Conservation (phyloP, 92 coral and sea anemone genomes). For the Heteractis magnifica region DNA sequence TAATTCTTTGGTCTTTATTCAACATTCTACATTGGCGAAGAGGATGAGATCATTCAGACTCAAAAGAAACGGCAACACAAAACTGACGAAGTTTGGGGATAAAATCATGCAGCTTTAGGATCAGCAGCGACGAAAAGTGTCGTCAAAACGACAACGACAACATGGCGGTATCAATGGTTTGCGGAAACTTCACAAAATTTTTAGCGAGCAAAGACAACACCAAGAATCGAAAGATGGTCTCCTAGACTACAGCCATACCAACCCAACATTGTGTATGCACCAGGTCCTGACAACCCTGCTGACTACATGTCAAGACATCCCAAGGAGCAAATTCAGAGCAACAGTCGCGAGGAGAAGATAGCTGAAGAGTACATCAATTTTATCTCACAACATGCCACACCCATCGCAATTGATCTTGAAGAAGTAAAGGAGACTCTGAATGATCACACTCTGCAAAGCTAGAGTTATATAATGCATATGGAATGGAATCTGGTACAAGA, state of each 20-base stretch:
- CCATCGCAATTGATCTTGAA: constrained; percentile 26
- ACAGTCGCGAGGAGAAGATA: neutral
- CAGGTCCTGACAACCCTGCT: constrained; percentile 39
- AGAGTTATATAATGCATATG: constrained; percentile 8
- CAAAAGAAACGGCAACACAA: too few relatives aligned
- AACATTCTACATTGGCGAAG: too few relatives aligned
- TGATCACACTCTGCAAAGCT: constrained; percentile 24
- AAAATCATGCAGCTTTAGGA: too few relatives aligned
- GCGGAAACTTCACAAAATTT: too few relatives aligned
- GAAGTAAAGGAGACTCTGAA: constrained; percentile 24
- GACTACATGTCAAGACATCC: constrained; percentile 14
- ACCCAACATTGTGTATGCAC: constrained; percentile 4
- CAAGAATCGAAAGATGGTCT: constrained; percentile 45
- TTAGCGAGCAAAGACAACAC: constrained; percentile 26
- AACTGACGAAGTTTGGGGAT: too few relatives aligned
- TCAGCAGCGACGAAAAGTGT: too few relatives aligned
- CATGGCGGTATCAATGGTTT: neutral
- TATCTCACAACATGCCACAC: constrained; percentile 25
- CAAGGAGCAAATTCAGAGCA: too few relatives aligned
- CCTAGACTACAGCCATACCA: too few relatives aligned
- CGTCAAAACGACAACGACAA: too few relatives aligned
- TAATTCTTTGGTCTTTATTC: too few relatives aligned
- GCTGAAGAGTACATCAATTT: constrained; percentile 55
- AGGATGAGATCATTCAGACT: too few relatives aligned
- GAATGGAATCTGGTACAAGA: constrained; percentile 20